Conservation (phyloP, 2,113 vertebrate genomes). For the Pseudopipra pipra region DNA sequence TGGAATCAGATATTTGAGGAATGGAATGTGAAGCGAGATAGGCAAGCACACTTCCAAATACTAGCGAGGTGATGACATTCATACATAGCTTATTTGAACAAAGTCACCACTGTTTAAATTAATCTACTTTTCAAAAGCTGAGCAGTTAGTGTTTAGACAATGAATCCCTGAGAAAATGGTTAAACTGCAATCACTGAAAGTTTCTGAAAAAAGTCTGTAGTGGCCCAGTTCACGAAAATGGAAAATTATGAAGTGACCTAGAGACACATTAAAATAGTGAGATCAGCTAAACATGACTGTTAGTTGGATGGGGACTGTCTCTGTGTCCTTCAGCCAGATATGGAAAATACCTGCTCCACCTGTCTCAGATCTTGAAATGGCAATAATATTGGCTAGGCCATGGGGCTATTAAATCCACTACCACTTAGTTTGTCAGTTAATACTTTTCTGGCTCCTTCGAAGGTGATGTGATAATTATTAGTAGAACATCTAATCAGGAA, state of each 20-base stretch:
- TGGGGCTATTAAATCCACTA: not conserved
- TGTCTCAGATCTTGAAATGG: not conserved
- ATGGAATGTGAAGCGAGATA: not conserved
- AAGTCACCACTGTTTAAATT: not conserved
- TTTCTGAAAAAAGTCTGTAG: not conserved
- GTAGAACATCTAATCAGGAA: not conserved
- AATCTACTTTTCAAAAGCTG: not conserved
- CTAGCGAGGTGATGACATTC: not conserved
- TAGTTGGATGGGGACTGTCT: not conserved
- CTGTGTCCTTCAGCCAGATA: not conserved
- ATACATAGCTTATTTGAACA: not conserved
- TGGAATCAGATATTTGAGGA: not conserved
- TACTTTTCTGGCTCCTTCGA: not conserved
- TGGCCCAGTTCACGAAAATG: not conserved
- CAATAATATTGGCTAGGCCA: not conserved
- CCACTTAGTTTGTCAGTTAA: not conserved
- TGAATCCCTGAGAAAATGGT: not conserved
- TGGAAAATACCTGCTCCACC: not conserved
- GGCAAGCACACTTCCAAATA: not conserved
- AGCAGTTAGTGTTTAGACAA: not conserved
- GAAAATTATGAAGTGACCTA: not conserved
- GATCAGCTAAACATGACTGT: not conserved
- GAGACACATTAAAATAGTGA: not conserved
- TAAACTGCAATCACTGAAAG: not conserved
- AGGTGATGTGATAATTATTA: not conserved